Base-by-base conservation (phyloP, 2,888 invertebrate genomes). In the Boloria selene region DNA sequence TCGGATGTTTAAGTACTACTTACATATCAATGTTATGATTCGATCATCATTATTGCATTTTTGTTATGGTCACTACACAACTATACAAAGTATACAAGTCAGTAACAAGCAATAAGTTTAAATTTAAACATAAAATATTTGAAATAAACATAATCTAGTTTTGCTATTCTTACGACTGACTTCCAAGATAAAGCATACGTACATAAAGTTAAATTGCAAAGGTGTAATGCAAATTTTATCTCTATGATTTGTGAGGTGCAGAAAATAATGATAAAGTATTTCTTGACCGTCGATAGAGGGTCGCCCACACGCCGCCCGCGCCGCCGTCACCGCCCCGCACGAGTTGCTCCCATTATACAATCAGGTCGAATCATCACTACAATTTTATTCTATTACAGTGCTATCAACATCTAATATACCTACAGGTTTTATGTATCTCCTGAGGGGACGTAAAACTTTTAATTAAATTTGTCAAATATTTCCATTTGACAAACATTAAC, bases 321-420 rank as follows among this genome's bases (percentile, higher is more conserved):
- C 59, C 49, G 49, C 59, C 88, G 85, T 78, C 78, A 75, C 76
- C 53, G 67, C 75, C 26, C 76, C 80, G 87, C 87, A 84, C 88
- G 84, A 84, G 85, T 79, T 78, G 77, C 74, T 78, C 77, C 85
- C 87, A 90, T 91, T 90, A 90, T 87, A 87, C 88, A 90, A 91
- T 90, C 89, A 89, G 83, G 79, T 77, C 84, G 83, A 90, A 89
- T 90, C 88, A 87, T 84, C 89, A 82, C 87, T 79, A 75, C 79
- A 78, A 81, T 78, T 80, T 75, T 72, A 71, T 70, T 74, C 74
- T 73, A 74, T 76, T 75, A 76, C 72, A 71, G 72, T 68, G 71
- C 70, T 71, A 71, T 72, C 70, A 71, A 65, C 69, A 71, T 69
- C 71, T 68, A 72, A 74, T 73, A 64, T 61, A 68, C 65, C 71